These are phyloP conservation scores for Vesta saturnalis DNA, from an alignment of 2,888 invertebrate genomes.

Conservation along the genomic window DNA sequence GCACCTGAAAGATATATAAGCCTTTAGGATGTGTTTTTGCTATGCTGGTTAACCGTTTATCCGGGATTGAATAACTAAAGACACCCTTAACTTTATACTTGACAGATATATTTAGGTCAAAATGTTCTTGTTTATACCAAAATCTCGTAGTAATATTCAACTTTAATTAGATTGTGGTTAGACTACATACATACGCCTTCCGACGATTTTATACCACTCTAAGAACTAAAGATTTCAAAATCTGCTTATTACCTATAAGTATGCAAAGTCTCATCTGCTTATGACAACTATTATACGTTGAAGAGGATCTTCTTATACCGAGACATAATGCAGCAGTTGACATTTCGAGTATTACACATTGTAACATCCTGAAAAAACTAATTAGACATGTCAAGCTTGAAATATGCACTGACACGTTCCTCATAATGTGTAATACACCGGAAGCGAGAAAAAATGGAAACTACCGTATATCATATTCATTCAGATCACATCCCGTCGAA, in stretches of 20 bases:
- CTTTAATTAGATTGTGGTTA: conserved; percentile 19
- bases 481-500: conserved; percentile 30
- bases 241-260: neutral
- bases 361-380: neutral
- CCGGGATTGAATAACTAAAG: conserved; percentile 24
- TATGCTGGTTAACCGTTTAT: conserved; percentile 3
- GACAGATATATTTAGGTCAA: conserved; percentile 25
- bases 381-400: conserved; percentile 19
- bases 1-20: conserved; percentile 22
- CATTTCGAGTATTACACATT: neutral
- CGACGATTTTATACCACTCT: neutral
- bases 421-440: too few relatives aligned
- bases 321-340: neutral
- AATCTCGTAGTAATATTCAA: conserved; percentile 19
- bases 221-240: neutral
- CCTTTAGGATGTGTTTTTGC: conserved; percentile 24
- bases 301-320: neutral
- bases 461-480: conserved; percentile 25
- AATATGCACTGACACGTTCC: too few relatives aligned
- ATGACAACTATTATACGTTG: neutral
- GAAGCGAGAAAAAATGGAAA: too few relatives aligned
- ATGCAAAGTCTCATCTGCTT: neutral
- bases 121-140: conserved; percentile 14
- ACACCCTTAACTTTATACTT: conserved; percentile 17
- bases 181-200: neutral